A percentile compares a stretch with the other conserved stretches of the same genome.
These are phyloP conservation scores for Archips xylosteana DNA, from an alignment of 2,888 invertebrate genomes.

Conservation along the genomic window DNA sequence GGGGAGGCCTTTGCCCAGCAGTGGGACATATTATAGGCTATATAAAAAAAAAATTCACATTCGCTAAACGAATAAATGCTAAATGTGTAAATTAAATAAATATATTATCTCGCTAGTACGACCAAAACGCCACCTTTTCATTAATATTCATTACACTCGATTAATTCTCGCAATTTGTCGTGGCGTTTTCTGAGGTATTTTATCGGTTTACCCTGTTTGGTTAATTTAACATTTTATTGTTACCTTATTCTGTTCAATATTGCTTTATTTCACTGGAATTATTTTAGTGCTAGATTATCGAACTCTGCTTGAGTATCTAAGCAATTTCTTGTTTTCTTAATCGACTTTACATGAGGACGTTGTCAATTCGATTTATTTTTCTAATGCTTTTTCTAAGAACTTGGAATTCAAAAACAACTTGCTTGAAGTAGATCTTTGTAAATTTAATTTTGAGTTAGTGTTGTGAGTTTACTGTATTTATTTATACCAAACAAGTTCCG, in stretches of 20 bases:
- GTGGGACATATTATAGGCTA: no score
- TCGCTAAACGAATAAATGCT: background rate
- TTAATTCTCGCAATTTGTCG: slow-evolving; percentile 71
- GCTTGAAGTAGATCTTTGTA: no score
- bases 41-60: background rate
- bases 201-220: slow-evolving; percentile 59
- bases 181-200: slow-evolving; percentile 60
- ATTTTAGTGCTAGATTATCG: background rate
- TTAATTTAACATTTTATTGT: slow-evolving; percentile 56
- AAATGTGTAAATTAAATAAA: slow-evolving; percentile 17
- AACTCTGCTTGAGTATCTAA: background rate
- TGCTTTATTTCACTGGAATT: slow-evolving; percentile 49
- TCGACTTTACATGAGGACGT: no score
- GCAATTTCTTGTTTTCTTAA: no score
- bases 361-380: no score
- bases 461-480: no score
- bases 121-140: slow-evolving; percentile 43
- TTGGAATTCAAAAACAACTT: no score
- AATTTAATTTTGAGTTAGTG: no score
- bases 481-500: no score
- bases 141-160: slow-evolving; percentile 62
- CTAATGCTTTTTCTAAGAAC: no score
- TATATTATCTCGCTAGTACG: slow-evolving; percentile 34
- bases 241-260: slow-evolving; percentile 51
- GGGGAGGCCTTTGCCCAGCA: no score